Percentiles rank a stretch among this genome's conserved stretches.
phyloP scores from a whole-genome alignment of 2,888 invertebrate species.

The Oxycera nigricornis region DNA sequence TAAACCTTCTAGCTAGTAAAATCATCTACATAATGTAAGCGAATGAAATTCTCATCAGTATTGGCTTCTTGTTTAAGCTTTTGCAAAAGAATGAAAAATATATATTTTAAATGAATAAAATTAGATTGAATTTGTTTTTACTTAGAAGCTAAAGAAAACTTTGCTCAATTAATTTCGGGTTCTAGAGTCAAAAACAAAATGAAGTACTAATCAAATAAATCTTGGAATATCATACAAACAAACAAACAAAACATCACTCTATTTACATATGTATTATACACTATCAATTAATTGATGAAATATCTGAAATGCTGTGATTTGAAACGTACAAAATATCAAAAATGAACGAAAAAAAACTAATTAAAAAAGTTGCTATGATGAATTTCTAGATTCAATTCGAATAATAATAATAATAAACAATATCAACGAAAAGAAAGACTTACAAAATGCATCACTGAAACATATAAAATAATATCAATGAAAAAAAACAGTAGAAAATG shows the following conservation, averaged over 20 bases:
- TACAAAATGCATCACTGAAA: not conserved
- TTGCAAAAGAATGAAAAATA: not conserved
- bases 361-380: not conserved
- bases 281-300: slow-evolving; percentile 2
- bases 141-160: not conserved
- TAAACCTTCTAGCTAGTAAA: slow-evolving; percentile 18
- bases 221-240: not conserved
- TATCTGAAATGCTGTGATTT: slow-evolving; percentile 36
- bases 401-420: not conserved
- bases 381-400: not conserved
- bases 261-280: slow-evolving; percentile 23
- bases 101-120: not conserved
- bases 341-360: not conserved
- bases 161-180: not conserved
- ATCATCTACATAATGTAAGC: no score
- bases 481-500: not conserved
- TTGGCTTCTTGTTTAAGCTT: no score
- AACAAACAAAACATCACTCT: not conserved
- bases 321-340: slow-evolving; percentile 26
- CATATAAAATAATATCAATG: no score
- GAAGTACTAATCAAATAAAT: not conserved
- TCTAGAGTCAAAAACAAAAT: not conserved
- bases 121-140: not conserved
- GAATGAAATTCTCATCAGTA: no score
- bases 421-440: not conserved